These are phyloP conservation scores for Boloria euphrosyne DNA, from an alignment of 2,888 invertebrate species.

Conservation along the genomic window DNA sequence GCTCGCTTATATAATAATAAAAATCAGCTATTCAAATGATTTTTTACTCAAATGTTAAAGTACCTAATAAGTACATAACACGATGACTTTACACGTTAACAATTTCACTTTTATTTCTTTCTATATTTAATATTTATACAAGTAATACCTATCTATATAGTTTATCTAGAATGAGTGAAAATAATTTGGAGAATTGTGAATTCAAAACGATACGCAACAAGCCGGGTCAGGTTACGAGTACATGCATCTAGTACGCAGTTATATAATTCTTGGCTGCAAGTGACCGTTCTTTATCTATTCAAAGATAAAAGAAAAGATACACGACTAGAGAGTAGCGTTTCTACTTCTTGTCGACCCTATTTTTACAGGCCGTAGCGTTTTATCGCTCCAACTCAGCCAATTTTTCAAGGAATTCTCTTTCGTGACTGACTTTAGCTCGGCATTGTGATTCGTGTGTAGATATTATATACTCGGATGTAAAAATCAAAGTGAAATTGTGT, in stretches of 20 bases:
- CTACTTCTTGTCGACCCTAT: constrained; percentile 5
- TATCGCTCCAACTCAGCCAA: background rate
- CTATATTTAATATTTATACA: too few relatives aligned
- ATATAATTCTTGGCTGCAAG: constrained; percentile 15
- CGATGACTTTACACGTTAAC: too few relatives aligned
- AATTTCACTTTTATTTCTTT: too few relatives aligned
- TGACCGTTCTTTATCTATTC: constrained; percentile 18
- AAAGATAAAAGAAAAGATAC: constrained; percentile 20
- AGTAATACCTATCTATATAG: too few relatives aligned
- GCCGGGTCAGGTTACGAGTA: too few relatives aligned
- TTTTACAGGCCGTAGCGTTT: background rate
- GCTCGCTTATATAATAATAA: too few relatives aligned
- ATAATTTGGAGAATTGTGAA: too few relatives aligned
- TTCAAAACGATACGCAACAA: too few relatives aligned
- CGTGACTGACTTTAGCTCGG: background rate
- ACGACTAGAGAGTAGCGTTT: background rate
- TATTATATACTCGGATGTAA: background rate
- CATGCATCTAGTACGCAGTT: background rate
- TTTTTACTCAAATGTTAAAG: too few relatives aligned
- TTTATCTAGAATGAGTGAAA: too few relatives aligned
- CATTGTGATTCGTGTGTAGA: background rate
- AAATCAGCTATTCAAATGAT: too few relatives aligned
- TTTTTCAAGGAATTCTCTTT: background rate
- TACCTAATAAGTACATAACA: too few relatives aligned
- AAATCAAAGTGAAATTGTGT: background rate